Evolutionary conservation across 1,140 invertebrate species (phyloP), one percentile per base, ranked within the genome.

Genomic region (Thaumatotibia leucotreta): DNA sequence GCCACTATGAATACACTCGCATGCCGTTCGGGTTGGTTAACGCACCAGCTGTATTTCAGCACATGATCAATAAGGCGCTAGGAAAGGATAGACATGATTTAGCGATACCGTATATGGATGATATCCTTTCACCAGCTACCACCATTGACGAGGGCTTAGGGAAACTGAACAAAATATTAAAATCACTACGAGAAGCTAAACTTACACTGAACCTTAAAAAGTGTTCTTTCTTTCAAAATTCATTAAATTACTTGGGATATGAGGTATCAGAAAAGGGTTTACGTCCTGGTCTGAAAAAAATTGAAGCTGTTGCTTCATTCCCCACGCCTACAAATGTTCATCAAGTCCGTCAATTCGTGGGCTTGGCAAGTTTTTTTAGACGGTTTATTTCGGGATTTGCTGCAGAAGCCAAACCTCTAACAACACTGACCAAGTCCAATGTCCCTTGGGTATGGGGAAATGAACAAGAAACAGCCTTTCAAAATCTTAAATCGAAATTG

Each of bases 11-110:
- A 66, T 89, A 75, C 66, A 54, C 50, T n/a, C 32, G 78, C 31
- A 77, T 91, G 68, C 78, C 80, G 5, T 89, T 89, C 64, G 86
- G 83, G 11, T 31, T 92, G 23, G 80, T 78, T 65, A 87, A 84
- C 67, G 82, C 84, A 10, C 84, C 81, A 0, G 66, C 76, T 1
- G 84, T 79, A 10, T 92, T 92, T 68, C 84, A 91, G 70, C 49
- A 84, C 62, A 67, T 84, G 17, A 82, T 92, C 73, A 76, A 92
- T 66, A 14, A 63, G 24, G 17, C 32, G 10, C 27, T 67, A 11
- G 39, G 24, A 2, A 11, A 8, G n/a, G 6, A 29, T 2, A n/a
- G n/a, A n/a, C n/a, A n/a, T n/a, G n/a, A n/a, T n/a, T n/a, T n/a
- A n/a, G n/a, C n/a, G n/a, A n/a, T n/a, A n/a, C n/a, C n/a, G n/a